phyloP scores from a whole-genome alignment of 2,113 vertebrate species.

The Paracanthobrama guichenoti region DNA sequence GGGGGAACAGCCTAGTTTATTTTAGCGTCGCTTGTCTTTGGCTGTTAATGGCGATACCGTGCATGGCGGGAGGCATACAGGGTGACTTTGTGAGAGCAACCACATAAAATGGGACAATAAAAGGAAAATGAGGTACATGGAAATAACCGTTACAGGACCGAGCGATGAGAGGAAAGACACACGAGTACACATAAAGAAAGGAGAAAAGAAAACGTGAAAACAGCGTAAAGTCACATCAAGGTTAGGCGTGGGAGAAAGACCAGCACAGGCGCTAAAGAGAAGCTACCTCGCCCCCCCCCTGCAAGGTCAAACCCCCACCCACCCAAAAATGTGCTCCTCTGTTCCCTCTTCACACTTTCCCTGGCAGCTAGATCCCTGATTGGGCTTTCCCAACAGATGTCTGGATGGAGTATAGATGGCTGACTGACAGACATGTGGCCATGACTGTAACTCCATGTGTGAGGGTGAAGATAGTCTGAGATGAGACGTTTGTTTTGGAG shows the following conservation, averaged over 20 bases:
- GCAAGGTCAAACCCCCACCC: slow-evolving; percentile 32
- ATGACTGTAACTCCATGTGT: slow-evolving; percentile 60
- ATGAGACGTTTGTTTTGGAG: slow-evolving; percentile 54
- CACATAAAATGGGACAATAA: slow-evolving; percentile 47
- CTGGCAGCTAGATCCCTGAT: slow-evolving; percentile 44
- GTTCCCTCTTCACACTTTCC: slow-evolving; percentile 30
- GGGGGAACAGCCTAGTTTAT: slow-evolving; percentile 46
- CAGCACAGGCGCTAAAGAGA: slow-evolving; percentile 44
- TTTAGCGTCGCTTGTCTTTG: slow-evolving; percentile 33
- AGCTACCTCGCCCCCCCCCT: slow-evolving; percentile 41
- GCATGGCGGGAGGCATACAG: slow-evolving; percentile 34
- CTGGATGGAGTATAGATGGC: slow-evolving; percentile 64
- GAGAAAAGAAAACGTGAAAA: slow-evolving; percentile 40
- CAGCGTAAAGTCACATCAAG: slow-evolving; percentile 55
- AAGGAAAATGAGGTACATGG: slow-evolving; percentile 37
- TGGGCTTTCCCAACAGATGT: slow-evolving; percentile 59
- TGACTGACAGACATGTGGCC: slow-evolving; percentile 64
- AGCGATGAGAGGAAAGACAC: slow-evolving; percentile 44
- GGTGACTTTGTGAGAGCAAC: slow-evolving; percentile 38
- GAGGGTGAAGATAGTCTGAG: slow-evolving; percentile 60
- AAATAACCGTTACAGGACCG: slow-evolving; percentile 35
- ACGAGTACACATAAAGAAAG: slow-evolving; percentile 54
- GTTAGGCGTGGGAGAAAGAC: slow-evolving; percentile 54
- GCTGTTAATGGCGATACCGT: slow-evolving; percentile 11
- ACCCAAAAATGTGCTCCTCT: neutral